A percentile compares a stretch with the other conserved stretches of the same genome.
These are phyloP conservation scores for Calyptommatus sinebrachiatus DNA, from an alignment of 2,113 vertebrate genomes.

Conservation along the genomic window DNA sequence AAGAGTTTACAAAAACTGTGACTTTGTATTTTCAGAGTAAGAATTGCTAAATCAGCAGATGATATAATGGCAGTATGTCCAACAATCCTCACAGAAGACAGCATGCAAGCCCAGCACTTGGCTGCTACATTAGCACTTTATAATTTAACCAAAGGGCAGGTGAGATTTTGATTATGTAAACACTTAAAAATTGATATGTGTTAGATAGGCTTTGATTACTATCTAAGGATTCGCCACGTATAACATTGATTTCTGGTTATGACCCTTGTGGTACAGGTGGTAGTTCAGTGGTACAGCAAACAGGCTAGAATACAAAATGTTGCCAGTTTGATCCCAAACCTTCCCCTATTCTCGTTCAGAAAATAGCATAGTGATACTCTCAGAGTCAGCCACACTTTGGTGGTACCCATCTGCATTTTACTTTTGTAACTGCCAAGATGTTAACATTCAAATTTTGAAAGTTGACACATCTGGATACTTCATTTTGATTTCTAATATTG, in stretches of 20 bases:
- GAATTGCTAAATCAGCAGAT: conserved; percentile 77
- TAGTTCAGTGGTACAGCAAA: too few species aligned
- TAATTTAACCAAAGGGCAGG: conserved; percentile 92
- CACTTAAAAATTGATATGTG: background rate
- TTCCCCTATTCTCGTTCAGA: too few species aligned
- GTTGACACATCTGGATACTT: background rate
- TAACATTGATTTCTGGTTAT: background rate
- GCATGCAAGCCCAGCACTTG: conserved; percentile 97
- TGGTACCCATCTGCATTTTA: too few species aligned
- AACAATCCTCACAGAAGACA: conserved; percentile 90
- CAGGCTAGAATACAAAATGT: too few species aligned
- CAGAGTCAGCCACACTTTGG: too few species aligned
- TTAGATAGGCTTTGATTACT: background rate
- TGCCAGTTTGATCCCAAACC: too few species aligned
- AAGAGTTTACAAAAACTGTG: background rate
- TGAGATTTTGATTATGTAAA: conserved; percentile 60
- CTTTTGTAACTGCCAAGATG: too few species aligned
- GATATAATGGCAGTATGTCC: conserved; percentile 89
- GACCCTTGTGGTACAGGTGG: background rate
- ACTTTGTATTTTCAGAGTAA: conserved; percentile 76
- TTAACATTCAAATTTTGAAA: background rate
- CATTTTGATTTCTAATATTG: background rate
- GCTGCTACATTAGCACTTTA: conserved; percentile 92
- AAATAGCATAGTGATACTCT: too few species aligned
- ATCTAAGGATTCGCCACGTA: background rate